Base-by-base conservation (phyloP, 2,888 invertebrate species). In the Caenorhabditis doughertyi region DNA sequence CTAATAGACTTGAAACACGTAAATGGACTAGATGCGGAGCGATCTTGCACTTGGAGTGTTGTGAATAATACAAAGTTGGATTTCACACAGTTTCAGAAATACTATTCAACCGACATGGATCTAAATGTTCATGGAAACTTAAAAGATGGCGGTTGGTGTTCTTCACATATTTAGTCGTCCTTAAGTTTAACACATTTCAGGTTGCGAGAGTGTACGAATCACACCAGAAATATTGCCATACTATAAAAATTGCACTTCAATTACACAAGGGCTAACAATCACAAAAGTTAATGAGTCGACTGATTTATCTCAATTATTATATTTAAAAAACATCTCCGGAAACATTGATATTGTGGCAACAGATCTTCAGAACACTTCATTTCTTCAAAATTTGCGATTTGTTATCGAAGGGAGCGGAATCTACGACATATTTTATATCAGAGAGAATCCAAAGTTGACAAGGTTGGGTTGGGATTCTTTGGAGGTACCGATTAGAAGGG, bases 401-500 rank as follows among this genome's bases (percentile, higher is more conserved):
- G 8, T 29, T 29, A 29, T 1, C 2, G 29, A 21, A 5, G 49
- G 5, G 18, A 2, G n/a, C 5, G 13, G 11, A 23, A 4, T 27
- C 2, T n/a, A 29, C 0, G 29, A 49, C 21, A 9, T 11, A 4
- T 13, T 27, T 11, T 16, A 49, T 44, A 64, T 64, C 21, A 29
- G 29, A 21, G 21, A 64, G 29, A 64, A 64, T 32, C 64, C 64
- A n/a, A 47, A 64, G 11, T 47, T 64, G 32, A 64, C 23, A 2
- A n/a, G 18, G 21, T 13, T 64, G 1, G 47, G 47, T 13, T 49
- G 27, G 64, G 47, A 49, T 21, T 64, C 53, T 0, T 27, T 68
- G 55, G 44, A 35, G 39, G 55, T 9, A n/a, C n/a, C 47, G n/a
- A 29, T n/a, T n/a, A n/a, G n/a, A n/a, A n/a, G n/a, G n/a, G n/a